Base-by-base conservation (phyloP, 1,140 invertebrate genomes). In the Nomia melanderi region DNA sequence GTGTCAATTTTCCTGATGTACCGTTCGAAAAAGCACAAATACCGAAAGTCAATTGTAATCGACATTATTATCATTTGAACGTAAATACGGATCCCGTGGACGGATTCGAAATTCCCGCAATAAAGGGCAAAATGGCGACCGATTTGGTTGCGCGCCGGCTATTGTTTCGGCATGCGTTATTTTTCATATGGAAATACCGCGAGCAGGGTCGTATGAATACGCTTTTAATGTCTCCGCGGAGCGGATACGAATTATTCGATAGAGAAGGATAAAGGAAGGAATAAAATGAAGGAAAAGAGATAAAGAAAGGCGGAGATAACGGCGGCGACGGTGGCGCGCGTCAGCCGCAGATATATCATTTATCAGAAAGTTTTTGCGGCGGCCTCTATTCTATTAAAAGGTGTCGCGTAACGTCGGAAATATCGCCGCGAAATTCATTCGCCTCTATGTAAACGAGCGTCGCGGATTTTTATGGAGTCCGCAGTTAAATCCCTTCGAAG, bases 211-310 rank as follows among this genome's bases (percentile, higher is more conserved):
- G 53, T 54, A 75, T 75, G 73, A 75, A 75, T 75, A 57, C 73
- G 73, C 50, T 59, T 44, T 75, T 75, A 75, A 75, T 67, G 53
- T 57, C 73, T 67, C 57, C 53, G 33, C n/a, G 41, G 27, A 67
- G 9, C 73, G 73, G 73, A 75, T 75, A 41, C 63, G 64, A 47
- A 75, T 75, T 75, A 75, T 75, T 75, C 59, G 36, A 5, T 36
- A 29, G 20, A 67, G 47, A 14, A 23, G 9, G 27, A 25, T n/a
- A 50, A 20, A 50, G 2, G 12, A 17, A 39, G 33, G 33, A 7
- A 20, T 12, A 11, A 53, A 11, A 59, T 36, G 17, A 23, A 60
- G 41, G 59, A 14, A 6, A 3, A 11, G 17, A 36, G 14, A 27
- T 44, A 44, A n/a, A 50, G 1, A 8, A 8, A 5, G 20, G 20